Evolutionary conservation across 1,140 invertebrate species (phyloP), one percentile per base, ranked within the genome.

Genomic region (Oryctes rhinoceros): DNA sequence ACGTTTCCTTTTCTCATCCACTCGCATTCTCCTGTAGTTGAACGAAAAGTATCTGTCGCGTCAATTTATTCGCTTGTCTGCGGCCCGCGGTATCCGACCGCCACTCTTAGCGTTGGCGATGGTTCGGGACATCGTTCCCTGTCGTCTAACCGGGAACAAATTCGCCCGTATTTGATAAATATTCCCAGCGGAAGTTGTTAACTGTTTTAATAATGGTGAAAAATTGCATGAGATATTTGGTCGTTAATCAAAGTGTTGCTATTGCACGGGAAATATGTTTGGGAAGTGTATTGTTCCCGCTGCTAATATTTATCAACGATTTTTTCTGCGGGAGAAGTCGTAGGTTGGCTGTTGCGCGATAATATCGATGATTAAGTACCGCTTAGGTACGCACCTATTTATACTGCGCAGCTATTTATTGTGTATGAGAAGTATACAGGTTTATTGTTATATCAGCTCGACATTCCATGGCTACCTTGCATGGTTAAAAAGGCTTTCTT

Each of bases 151-250:
- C 53, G 53, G 15, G 15, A 18, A 59, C 53, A 59, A 59, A 59
- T 59, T 59, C 18, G 5, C 15, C 13, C 53, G 18, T 59, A 59
- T 59, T 59, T 59, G 53, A 59, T 18, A 59, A 59, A 59, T 59
- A 59, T 59, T 59, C 53, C 53, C 53, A 2, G n/a, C 15, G 53
- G 53, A 18, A 18, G 53, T 18, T 59, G 53, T 59, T 59, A 59
- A 59, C 53, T 59, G 53, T 59, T 59, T 59, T 59, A 59, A 59
- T 59, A 59, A 59, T 59, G 53, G 53, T 59, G 53, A 59, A 59
- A 59, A 18, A 59, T 59, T 59, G 53, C 18, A 59, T 59, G 18
- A 59, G 53, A 59, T 59, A 59, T 59, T 59, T 13, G 13, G 6
- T 59, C 53, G 53, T 59, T 59, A 59, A 59, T 59, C 53, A 59